These are phyloP conservation scores for Lagorchestes hirsutus DNA, from an alignment of 2,797 vertebrate species.

Conservation along the genomic window DNA sequence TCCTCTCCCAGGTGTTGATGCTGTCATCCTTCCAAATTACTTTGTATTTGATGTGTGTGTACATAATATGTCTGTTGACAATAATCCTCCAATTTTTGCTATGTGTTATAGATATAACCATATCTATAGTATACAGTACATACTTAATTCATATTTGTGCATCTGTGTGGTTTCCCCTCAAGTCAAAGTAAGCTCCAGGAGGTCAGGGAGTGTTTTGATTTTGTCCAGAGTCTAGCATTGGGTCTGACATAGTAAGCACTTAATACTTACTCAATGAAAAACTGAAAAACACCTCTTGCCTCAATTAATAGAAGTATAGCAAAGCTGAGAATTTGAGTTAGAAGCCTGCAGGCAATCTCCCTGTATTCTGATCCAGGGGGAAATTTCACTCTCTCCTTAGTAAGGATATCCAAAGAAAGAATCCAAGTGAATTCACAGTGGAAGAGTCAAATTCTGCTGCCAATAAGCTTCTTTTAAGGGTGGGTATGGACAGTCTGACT, in stretches of 20 bases:
- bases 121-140: not conserved
- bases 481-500: not conserved
- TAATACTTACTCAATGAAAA: not conserved
- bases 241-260: not conserved
- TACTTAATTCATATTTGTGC: not conserved
- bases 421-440: not conserved
- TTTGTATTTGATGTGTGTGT: not conserved
- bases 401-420: not conserved
- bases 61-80: not conserved
- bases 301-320: not conserved
- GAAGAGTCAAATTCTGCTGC: not conserved
- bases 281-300: not conserved
- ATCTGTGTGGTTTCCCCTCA: not conserved
- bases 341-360: not conserved
- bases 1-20: not conserved
- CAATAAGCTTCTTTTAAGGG: not conserved
- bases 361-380: not conserved
- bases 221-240: not conserved
- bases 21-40: not conserved
- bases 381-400: not conserved
- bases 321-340: not conserved
- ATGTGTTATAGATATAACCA: not conserved
- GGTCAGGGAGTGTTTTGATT: too few relatives aligned
- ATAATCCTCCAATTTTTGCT: not conserved
- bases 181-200: accelerated